phyloP scores from a whole-genome alignment of 2,888 invertebrate species.

The Agonopterix arenella region DNA sequence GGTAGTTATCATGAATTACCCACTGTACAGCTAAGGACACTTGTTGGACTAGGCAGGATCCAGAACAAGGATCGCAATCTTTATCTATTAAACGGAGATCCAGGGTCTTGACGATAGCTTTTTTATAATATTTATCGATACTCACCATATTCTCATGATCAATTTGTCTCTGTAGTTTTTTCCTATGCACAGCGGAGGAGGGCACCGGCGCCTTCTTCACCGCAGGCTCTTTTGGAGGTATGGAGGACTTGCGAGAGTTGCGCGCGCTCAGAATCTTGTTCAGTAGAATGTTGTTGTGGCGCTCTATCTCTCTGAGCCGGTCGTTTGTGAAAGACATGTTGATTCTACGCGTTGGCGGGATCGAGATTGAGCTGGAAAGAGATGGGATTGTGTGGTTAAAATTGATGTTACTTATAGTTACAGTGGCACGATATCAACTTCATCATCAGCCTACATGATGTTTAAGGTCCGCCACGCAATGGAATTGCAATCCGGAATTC shows the following conservation, averaged over 20 bases:
- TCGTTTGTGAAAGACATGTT: slow-evolving; percentile 78
- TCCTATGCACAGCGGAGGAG: slow-evolving; percentile 66
- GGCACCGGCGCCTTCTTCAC: slow-evolving; percentile 23
- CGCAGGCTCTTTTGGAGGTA: slow-evolving; percentile 34
- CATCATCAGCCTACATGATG: too few relatives aligned
- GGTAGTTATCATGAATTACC: too few relatives aligned
- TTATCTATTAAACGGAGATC: too few relatives aligned
- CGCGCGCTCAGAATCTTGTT: slow-evolving; percentile 73
- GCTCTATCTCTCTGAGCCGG: slow-evolving; percentile 77
- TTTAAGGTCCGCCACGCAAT: too few relatives aligned
- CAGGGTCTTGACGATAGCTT: too few relatives aligned
- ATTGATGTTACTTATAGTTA: too few relatives aligned
- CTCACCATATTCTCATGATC: slow-evolving; percentile 76
- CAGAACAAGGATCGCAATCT: too few relatives aligned
- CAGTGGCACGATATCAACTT: too few relatives aligned
- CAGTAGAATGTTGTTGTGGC: slow-evolving; percentile 77
- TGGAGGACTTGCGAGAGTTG: slow-evolving; percentile 48
- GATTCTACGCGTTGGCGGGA: slow-evolving; percentile 42
- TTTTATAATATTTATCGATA: too few relatives aligned
- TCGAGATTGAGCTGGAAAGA: slow-evolving; percentile 42
- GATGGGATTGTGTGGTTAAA: neutral
- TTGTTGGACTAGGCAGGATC: too few relatives aligned
- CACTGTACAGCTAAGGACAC: too few relatives aligned
- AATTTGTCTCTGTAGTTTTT: slow-evolving; percentile 73
- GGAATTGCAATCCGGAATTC: too few relatives aligned